Percentiles rank a stretch among this genome's conserved stretches.
phyloP scores from a whole-genome alignment of 2,113 vertebrate species.

The Isurus oxyrinchus region DNA sequence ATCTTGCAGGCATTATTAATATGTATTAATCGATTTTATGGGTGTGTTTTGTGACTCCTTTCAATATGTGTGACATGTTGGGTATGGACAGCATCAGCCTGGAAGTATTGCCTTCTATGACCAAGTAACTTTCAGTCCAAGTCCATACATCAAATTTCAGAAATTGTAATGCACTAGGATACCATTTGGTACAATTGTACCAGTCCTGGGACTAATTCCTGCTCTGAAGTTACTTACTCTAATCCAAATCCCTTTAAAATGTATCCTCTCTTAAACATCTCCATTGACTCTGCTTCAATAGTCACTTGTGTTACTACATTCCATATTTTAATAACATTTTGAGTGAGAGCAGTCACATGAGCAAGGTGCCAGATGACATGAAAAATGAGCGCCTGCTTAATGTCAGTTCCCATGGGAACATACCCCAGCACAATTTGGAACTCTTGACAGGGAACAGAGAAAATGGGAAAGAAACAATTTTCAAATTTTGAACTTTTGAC shows the following conservation, averaged over 20 bases:
- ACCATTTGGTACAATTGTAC: not conserved
- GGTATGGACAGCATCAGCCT: not conserved
- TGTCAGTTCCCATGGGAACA: not conserved
- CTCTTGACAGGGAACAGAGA: not conserved
- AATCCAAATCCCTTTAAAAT: not conserved
- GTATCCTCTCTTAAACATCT: not conserved
- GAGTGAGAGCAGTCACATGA: not conserved
- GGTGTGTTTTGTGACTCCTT: not conserved
- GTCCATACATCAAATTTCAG: not conserved
- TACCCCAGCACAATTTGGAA: not conserved
- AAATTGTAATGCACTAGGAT: not conserved
- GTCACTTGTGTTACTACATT: not conserved
- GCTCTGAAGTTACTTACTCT: not conserved
- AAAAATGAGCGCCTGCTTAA: not conserved
- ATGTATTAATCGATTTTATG: not conserved
- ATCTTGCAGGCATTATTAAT: not conserved
- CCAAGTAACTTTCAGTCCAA: not conserved
- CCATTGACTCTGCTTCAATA: not conserved
- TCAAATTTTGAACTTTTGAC: not conserved
- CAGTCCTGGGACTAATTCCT: not conserved
- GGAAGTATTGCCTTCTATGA: not conserved
- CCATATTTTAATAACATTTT: slow-evolving; percentile 4
- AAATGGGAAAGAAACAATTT: not conserved
- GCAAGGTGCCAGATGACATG: not conserved
- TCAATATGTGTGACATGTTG: not conserved